Percentiles rank a stretch among this genome's conserved stretches.
Evolutionary conservation across 30 jellyfish, hydroid and myxozoan genomes (phyloP).

Genomic region (Phacellophora camtschatica): DNA sequence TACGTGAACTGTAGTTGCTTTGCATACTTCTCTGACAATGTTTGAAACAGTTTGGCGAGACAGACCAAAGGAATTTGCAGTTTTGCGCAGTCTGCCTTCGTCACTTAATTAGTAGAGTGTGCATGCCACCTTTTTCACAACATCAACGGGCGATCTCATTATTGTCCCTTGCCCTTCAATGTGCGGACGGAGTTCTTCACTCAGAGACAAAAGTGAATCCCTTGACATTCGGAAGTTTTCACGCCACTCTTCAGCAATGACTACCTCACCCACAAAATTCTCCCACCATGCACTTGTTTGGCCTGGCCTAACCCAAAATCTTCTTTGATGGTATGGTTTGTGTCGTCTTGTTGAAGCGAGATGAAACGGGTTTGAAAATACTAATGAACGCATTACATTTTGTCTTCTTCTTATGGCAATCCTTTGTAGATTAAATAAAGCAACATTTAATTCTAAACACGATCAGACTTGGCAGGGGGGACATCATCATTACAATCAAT

Average conservation of each 20-base stretch:
- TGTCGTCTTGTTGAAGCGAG: not conserved
- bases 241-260: constrained; percentile 25
- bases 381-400: not conserved
- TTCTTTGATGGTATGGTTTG: too few species aligned
- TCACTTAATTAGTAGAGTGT: not conserved
- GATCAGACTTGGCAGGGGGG: too few species aligned
- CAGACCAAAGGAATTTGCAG: constrained; percentile 18
- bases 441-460: not conserved
- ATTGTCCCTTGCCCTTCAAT: not conserved
- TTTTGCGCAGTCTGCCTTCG: constrained; percentile 1
- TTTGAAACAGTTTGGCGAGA: not conserved
- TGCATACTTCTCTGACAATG: not conserved
- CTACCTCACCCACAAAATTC: not conserved
- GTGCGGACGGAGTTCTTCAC: not conserved
- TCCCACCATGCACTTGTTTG: constrained; percentile 20
- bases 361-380: not conserved
- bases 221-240: constrained; percentile 20
- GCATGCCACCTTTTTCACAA: not conserved
- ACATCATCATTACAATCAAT: too few species aligned
- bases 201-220: not conserved
- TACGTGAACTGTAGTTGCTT: not conserved
- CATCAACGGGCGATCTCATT: constrained; percentile 6
- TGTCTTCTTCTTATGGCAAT: not conserved
- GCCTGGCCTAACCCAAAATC: constrained; percentile 34
- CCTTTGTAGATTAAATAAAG: not conserved